Evolutionary conservation across 2,797 vertebrate genomes (phyloP), one percentile per base, ranked within the genome.

Genomic region (Eupleurogrammus muticus): DNA sequence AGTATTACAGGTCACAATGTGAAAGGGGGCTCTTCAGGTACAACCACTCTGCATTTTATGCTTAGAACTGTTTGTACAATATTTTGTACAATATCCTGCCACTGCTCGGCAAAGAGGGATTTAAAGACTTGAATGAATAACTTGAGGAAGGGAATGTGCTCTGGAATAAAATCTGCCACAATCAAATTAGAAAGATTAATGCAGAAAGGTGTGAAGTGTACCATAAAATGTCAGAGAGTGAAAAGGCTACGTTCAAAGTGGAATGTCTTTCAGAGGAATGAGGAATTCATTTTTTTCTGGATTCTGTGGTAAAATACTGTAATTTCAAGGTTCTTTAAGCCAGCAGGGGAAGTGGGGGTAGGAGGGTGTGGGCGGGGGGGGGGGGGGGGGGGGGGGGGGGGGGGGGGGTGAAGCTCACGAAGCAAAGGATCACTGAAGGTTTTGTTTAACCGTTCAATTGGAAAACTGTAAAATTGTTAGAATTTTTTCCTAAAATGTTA

Each of bases 141-240:
- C 47, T 67, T 73, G 72, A 70, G 54, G 62, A 72, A 32, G 54
- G 24, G 34, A 74, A 75, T 75, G 57, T 58, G 62, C 61, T 75
- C 52, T 50, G 4, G 19, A 85, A 81, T 78, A 76, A 70, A 79
- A 81, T 70, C 35, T 65, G 56, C 68, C 71, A 77, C 59, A 71
- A 81, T 79, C 70, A 81, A 78, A 85, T 82, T 66, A 80, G 77
- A 74, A 65, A 75, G 75, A 81, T 79, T 80, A 76, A 80, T 58
- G 60, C 67, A 53, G 65, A 80, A 79, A 70, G 44, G 66, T 75
- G 53, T 80, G 80, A 85, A 85, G 79, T 77, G 72, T 66, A 67
- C 79, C 67, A 56, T 88, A 66, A 90, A 88, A 87, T 81, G 64
- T 73, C 78, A 73, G 63, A 59, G 69, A 81, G 66, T 70, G 48